Evolutionary conservation across 2,888 invertebrate genomes (phyloP), one percentile per base, ranked within the genome.

Genomic region (Salticus scenicus): DNA sequence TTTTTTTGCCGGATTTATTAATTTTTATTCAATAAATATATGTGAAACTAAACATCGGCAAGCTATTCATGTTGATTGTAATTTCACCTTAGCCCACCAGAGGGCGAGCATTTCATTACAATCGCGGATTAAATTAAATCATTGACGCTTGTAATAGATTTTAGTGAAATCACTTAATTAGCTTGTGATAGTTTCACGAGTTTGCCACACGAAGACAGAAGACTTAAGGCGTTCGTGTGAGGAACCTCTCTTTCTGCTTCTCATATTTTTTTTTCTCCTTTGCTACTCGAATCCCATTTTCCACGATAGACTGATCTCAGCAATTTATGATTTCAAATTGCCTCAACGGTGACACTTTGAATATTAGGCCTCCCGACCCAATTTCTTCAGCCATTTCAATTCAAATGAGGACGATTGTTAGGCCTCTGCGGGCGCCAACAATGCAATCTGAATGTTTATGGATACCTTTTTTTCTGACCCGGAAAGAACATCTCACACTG

Each of bases 301-400:
- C 57, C 57, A 57, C 57, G 57, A 57, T 20, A 57, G 57, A 57
- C 24, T 57, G 57, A 57, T 17, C 57, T 24, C 57, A 17, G 57
- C 57, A 24, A 57, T 57, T 57, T 57, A 57, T 24, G 57, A 57
- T 57, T 57, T 17, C 57, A 24, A 57, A 57, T 57, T 57, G 57
- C 57, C 57, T 17, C 57, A 57, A 57, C 17, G 24, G 24, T 7
- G 24, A 24, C 47, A 24, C 24, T 57, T 57, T 57, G 57, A 57
- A 57, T 57, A 57, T 57, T 12, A 57, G 12, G 24, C 42, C 20
- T 24, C 24, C 57, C 57, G 57, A 57, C 57, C 57, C 57, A 57
- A 57, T 57, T 57, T 57, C 57, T 57, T n/a, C 57, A 57, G 57
- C 57, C 57, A 57, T 57, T 57, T 20, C 57, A 57, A 57, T 57